These are phyloP conservation scores for Caenorhabditis sp. DNA, from an alignment of 2,888 invertebrate species.

Conservation along the genomic window DNA sequence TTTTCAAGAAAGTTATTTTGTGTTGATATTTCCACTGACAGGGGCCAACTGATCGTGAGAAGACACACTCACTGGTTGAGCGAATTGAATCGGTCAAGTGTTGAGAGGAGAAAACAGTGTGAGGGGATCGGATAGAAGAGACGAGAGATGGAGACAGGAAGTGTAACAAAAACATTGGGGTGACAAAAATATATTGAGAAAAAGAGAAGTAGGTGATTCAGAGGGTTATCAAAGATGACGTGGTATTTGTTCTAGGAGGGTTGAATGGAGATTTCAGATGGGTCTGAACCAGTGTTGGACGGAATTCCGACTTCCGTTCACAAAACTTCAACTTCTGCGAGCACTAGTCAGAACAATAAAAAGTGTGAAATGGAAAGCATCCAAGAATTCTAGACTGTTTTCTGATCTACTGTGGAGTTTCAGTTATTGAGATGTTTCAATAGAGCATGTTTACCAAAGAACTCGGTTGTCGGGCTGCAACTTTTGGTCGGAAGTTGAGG, in stretches of 20 bases:
- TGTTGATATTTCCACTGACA: constrained; percentile 41
- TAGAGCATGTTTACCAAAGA: no score
- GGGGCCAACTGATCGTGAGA: constrained; percentile 36
- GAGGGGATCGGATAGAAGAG: constrained; percentile 38
- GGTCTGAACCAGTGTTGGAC: no score
- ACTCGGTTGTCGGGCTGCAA: no score
- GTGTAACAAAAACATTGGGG: constrained; percentile 45
- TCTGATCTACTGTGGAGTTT: no score
- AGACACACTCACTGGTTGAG: constrained; percentile 45
- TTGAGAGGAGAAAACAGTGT: constrained; percentile 11
- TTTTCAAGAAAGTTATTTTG: background rate
- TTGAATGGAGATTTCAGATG: no score
- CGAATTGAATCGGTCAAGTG: constrained; percentile 55
- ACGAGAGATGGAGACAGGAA: constrained; percentile 30
- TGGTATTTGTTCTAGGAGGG: background rate
- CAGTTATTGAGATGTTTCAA: no score
- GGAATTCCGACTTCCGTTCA: no score
- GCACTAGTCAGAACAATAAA: no score
- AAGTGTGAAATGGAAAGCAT: no score
- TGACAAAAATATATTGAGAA: constrained; percentile 21
- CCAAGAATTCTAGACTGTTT: no score
- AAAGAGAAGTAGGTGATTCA: constrained; percentile 17
- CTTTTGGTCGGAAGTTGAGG: no score
- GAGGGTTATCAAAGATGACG: constrained; percentile 9
- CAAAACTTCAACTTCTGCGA: no score